Conservation (phyloP, 2,113 vertebrate genomes). For the Catagonus wagneri region DNA sequence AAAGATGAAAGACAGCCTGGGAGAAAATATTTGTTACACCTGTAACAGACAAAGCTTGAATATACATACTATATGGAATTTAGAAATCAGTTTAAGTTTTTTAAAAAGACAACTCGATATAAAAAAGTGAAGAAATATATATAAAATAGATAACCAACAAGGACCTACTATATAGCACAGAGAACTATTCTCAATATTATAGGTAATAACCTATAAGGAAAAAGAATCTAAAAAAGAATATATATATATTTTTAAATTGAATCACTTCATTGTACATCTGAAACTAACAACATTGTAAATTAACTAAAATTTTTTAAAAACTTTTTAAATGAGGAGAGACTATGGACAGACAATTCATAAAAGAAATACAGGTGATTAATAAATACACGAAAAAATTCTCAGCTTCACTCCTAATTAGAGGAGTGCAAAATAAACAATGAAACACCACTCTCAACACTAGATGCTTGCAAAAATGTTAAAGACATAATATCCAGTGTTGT, state of each 20-base stretch:
- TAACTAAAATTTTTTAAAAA: too few relatives aligned
- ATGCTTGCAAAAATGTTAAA: conserved; percentile 62
- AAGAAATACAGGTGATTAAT: conserved; percentile 4
- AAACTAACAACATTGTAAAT: too few relatives aligned
- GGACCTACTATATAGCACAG: too few relatives aligned
- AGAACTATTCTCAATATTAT: too few relatives aligned
- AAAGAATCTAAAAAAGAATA: too few relatives aligned
- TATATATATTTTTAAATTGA: too few relatives aligned
- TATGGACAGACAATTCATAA: background rate
- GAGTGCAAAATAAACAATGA: conserved; percentile 58
- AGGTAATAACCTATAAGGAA: too few relatives aligned
- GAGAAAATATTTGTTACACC: conserved; percentile 13
- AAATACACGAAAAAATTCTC: conserved; percentile 17
- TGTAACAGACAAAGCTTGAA: background rate
- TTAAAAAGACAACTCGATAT: background rate
- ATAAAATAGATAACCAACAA: too few relatives aligned
- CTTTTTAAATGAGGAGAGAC: background rate
- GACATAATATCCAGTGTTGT: conserved; percentile 56
- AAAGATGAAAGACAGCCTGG: background rate
- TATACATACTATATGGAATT: conserved; percentile 11
- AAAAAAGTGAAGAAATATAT: background rate
- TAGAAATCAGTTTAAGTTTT: conserved; percentile 40
- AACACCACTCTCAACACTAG: background rate
- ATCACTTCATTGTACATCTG: too few relatives aligned
- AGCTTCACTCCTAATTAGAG: background rate